These are phyloP conservation scores for Lates japonicus DNA, from an alignment of 2,797 vertebrate genomes.

Conservation along the genomic window DNA sequence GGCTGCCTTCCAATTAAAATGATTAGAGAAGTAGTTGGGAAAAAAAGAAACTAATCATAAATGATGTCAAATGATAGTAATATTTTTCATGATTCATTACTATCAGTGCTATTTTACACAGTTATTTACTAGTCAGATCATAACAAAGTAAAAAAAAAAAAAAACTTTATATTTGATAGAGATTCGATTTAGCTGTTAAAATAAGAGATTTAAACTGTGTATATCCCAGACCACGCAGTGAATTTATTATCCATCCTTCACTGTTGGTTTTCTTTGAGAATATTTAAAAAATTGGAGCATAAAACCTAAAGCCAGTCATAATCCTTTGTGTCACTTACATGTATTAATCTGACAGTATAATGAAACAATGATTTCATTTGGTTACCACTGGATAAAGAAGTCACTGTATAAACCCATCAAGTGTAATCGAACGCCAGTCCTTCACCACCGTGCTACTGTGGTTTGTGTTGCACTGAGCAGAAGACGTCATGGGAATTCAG, in stretches of 20 bases:
- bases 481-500: slow-evolving; percentile 85
- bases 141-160: background rate
- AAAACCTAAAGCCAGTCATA: slow-evolving; percentile 15
- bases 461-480: slow-evolving; percentile 73
- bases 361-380: slow-evolving; percentile 78
- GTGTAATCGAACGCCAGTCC: slow-evolving; percentile 73
- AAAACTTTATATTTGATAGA: background rate
- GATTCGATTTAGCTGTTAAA: background rate
- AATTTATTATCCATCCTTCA: background rate
- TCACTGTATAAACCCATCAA: slow-evolving; percentile 76
- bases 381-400: slow-evolving; percentile 78
- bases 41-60: background rate
- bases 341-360: slow-evolving; percentile 45
- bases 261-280: background rate
- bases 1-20: slow-evolving; percentile 26
- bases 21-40: background rate
- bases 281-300: slow-evolving; percentile 1
- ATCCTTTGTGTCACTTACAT: slow-evolving; percentile 19
- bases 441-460: slow-evolving; percentile 46
- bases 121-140: background rate
- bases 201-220: background rate
- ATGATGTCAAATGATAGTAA: slow-evolving; percentile 21
- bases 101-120: background rate
- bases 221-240: background rate
- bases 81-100: no score